Evolutionary conservation across 30 jellyfish, hydroid and myxozoan species (phyloP).

Genomic region (Chironex yamaguchii): DNA sequence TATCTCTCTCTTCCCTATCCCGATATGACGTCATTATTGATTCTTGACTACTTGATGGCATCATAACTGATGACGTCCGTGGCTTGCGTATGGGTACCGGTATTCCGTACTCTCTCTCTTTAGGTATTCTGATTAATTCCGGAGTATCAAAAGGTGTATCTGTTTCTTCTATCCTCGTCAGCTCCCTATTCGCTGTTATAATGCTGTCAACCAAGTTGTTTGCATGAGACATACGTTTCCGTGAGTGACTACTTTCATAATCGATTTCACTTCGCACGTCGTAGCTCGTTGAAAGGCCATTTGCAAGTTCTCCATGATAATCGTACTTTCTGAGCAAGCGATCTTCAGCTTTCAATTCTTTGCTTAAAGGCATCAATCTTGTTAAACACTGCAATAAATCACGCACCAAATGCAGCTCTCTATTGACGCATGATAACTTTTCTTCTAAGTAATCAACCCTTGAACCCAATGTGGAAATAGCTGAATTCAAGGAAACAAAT

Average conservation of each 20-base stretch:
- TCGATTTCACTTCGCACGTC: too few species aligned
- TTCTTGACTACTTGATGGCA: background rate
- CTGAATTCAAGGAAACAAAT: background rate
- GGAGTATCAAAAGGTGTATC: background rate
- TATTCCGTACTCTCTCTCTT: too few species aligned
- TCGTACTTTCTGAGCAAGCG: background rate
- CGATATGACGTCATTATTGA: too few species aligned
- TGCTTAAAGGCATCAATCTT: background rate
- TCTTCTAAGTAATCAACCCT: background rate
- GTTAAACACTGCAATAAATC: background rate
- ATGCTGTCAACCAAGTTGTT: background rate
- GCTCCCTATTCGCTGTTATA: background rate
- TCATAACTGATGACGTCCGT: background rate
- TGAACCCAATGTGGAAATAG: background rate
- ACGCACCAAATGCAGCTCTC: background rate
- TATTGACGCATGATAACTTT: background rate
- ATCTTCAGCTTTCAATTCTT: background rate
- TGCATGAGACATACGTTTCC: background rate
- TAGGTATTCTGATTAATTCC: background rate
- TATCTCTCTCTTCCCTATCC: background rate
- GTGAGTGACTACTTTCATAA: background rate
- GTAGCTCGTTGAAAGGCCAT: too few species aligned
- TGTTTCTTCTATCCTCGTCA: background rate
- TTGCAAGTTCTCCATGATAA: background rate
- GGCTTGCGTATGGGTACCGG: background rate